Evolutionary conservation across 2,888 invertebrate genomes (phyloP).

Genomic region (Mimachlamys varia): DNA sequence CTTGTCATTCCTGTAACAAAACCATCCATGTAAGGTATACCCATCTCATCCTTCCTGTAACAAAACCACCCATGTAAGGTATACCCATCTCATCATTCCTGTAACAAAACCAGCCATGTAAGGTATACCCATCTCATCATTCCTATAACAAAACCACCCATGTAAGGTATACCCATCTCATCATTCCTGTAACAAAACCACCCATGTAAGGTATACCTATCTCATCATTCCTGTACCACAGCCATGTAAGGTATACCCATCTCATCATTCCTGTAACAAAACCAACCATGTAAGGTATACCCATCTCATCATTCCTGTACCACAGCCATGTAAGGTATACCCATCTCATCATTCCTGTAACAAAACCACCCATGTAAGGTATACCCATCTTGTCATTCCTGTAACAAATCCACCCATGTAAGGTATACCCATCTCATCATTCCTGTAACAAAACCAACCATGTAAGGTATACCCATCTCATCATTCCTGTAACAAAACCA

Average conservation of each 20-base stretch:
- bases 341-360: conserved; percentile 87
- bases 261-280: conserved; percentile 82
- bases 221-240: conserved; percentile 87
- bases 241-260: conserved; percentile 89
- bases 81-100: conserved; percentile 87
- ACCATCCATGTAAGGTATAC: no score
- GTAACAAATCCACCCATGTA: conserved; percentile 39
- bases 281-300: no score
- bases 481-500: conserved; percentile 82
- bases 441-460: conserved; percentile 88
- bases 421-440: no score
- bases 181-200: conserved; percentile 82
- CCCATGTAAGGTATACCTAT: no score
- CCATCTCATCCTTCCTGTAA: no score
- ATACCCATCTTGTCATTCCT: conserved; percentile 87
- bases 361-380: conserved; percentile 89
- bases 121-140: no score
- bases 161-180: conserved; percentile 88
- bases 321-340: conserved; percentile 89
- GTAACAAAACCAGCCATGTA: conserved; percentile 38
- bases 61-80: conserved; percentile 89
- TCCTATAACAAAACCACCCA: conserved; percentile 88
- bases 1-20: conserved; percentile 82
- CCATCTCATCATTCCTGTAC: no score
- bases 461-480: conserved; percentile 88